Evolutionary conservation across 35 echinoderm and acorn worm genomes (phyloP).

Genomic region (Apostichopus japonicus): DNA sequence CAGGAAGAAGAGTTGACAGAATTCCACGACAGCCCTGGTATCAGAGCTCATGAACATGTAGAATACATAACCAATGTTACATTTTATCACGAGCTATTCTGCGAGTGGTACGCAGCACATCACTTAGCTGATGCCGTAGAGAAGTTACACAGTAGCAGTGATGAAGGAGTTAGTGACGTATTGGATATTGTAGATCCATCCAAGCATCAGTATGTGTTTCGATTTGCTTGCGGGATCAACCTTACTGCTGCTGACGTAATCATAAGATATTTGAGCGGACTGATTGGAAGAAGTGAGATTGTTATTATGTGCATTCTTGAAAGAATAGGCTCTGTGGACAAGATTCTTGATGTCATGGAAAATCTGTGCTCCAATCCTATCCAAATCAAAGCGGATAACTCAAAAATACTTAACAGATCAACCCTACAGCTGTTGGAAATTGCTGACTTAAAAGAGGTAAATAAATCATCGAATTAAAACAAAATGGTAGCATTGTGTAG

Average conservation of each 20-base stretch:
- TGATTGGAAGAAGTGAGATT: background rate
- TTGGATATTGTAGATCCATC: background rate
- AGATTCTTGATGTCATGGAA: background rate
- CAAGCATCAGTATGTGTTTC: slow-evolving; percentile 12
- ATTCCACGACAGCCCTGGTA: background rate
- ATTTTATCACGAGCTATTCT: background rate
- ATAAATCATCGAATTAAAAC: background rate
- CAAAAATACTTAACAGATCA: background rate
- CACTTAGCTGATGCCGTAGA: background rate
- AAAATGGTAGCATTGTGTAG: background rate
- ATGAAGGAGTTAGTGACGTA: background rate
- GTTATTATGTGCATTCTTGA: slow-evolving; percentile 17
- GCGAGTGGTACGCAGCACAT: slow-evolving; percentile 30
- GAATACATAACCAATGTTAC: background rate
- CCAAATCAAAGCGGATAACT: background rate
- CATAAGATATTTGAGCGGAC: background rate
- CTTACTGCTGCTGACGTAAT: background rate
- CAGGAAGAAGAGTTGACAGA: background rate
- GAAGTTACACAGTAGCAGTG: too few relatives aligned
- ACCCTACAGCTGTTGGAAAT: slow-evolving; percentile 8
- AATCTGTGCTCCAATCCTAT: background rate
- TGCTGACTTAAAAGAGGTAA: background rate
- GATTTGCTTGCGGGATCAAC: slow-evolving; percentile 19
- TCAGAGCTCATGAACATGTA: background rate
- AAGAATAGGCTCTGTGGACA: background rate